phyloP scores from a whole-genome alignment of 2,113 vertebrate genomes.

The Pterocles gutturalis region DNA sequence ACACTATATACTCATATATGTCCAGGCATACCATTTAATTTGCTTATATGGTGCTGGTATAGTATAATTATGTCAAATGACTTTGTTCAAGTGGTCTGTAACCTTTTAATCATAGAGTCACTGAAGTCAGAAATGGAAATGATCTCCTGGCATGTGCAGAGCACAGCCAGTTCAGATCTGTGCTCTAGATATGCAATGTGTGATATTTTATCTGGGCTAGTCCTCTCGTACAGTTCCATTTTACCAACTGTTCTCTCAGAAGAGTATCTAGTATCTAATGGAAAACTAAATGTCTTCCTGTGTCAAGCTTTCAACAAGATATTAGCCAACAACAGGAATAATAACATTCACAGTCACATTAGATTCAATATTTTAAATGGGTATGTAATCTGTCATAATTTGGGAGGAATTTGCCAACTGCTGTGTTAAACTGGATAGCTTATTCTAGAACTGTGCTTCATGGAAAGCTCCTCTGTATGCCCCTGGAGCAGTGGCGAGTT shows the following conservation, averaged over 20 bases:
- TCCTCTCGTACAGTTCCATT: not conserved
- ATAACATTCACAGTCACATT: not conserved
- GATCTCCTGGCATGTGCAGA: accelerated
- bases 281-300: not conserved
- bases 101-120: not conserved
- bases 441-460: not conserved
- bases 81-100: not conserved
- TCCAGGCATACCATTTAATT: not conserved
- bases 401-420: not conserved
- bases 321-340: not conserved
- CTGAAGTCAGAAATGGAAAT: not conserved
- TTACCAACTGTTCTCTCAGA: not conserved
- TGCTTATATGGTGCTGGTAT: not conserved
- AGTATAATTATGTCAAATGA: not conserved
- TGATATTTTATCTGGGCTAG: not conserved
- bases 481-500: not conserved
- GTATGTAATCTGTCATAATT: not conserved
- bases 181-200: not conserved
- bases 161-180: not conserved
- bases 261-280: not conserved
- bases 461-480: not conserved
- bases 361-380: not conserved
- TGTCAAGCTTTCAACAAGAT: not conserved
- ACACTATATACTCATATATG: not conserved
- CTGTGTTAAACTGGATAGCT: not conserved